phyloP scores from a whole-genome alignment of 2,888 invertebrate species.

The Drosophila borealis region DNA sequence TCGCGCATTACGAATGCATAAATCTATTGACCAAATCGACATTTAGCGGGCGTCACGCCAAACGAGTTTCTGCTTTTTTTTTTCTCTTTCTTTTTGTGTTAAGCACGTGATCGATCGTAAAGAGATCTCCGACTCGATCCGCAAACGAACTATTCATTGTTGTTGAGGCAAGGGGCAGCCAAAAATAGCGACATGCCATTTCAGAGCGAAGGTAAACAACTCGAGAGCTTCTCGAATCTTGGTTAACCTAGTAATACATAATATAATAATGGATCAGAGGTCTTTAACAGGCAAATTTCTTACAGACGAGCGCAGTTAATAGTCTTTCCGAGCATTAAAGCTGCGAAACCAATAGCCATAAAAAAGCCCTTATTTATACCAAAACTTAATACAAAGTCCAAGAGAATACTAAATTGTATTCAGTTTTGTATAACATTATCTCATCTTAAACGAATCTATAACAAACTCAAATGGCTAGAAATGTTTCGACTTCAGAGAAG shows the following conservation, averaged over 20 bases:
- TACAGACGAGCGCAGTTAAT: too few species aligned
- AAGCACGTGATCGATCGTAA: slow-evolving; percentile 25
- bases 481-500: too few species aligned
- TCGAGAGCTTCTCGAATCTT: slow-evolving; percentile 2
- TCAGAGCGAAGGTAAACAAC: slow-evolving; percentile 30
- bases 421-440: too few species aligned
- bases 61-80: slow-evolving; percentile 32
- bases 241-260: slow-evolving; percentile 23
- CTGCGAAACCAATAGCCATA: too few species aligned
- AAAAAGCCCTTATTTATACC: too few species aligned
- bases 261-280: neutral
- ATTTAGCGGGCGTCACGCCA: slow-evolving; percentile 23
- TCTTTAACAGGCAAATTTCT: neutral
- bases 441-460: too few species aligned
- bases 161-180: neutral
- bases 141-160: neutral
- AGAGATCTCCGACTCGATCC: neutral
- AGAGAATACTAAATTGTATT: too few species aligned
- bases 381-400: too few species aligned
- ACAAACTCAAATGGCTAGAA: too few species aligned
- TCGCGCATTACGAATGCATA: slow-evolving; percentile 21
- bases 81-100: too few species aligned
- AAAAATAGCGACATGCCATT: neutral
- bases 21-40: slow-evolving; percentile 12
- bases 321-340: too few species aligned